Conservation (phyloP, 2,888 invertebrate species). For the Nycteola revayana region DNA sequence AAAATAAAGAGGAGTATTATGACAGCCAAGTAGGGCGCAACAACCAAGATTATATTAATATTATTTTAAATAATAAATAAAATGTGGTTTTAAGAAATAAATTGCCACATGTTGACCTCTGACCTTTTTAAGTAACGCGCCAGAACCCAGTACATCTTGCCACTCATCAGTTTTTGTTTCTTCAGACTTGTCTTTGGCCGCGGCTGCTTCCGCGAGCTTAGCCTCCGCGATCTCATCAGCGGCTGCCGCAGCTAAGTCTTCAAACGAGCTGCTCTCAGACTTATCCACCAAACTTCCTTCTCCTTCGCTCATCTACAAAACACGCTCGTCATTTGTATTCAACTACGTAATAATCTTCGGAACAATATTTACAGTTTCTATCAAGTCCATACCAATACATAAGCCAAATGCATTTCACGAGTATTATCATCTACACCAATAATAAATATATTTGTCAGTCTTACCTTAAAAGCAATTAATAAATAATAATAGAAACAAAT, state of each 20-base stretch:
- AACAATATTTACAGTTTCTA: conserved; percentile 45
- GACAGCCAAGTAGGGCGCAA: too few species aligned
- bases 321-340: conserved; percentile 43
- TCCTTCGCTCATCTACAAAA: conserved; percentile 71
- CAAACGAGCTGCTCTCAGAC: conserved; percentile 85
- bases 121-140: conserved; percentile 84
- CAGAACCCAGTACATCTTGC: conserved; percentile 91
- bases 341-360: conserved; percentile 55
- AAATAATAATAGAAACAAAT: conserved; percentile 15
- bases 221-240: conserved; percentile 80
- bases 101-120: conserved; percentile 7
- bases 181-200: conserved; percentile 49
- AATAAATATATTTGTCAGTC: conserved; percentile 8
- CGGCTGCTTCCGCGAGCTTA: conserved; percentile 66
- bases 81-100: too few species aligned
- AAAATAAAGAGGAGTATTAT: too few species aligned
- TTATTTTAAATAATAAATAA: too few species aligned
- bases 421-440: conserved; percentile 4
- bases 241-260: conserved; percentile 82
- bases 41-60: too few species aligned
- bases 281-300: conserved; percentile 77
- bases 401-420: conserved; percentile 2
- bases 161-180: conserved; percentile 78
- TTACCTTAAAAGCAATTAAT: conserved; percentile 34
- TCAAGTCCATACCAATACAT: conserved; percentile 5